These are phyloP conservation scores for Crambe crambe DNA, from an alignment of 37 sponge, comb jelly and placozoan genomes.

Conservation along the genomic window DNA sequence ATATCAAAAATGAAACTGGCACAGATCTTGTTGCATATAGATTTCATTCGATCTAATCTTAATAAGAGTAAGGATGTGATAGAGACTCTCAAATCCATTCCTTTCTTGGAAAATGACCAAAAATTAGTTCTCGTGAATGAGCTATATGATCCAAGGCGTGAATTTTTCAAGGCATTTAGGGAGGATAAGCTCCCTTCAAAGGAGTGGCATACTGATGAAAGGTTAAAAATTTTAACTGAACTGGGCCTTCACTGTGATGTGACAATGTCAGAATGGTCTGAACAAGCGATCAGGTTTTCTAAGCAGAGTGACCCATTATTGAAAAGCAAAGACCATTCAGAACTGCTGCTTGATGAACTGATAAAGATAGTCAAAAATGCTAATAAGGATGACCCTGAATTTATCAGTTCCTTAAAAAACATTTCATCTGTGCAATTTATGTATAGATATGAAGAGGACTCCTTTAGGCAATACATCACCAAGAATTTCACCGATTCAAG, in stretches of 20 bases:
- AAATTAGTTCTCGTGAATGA: conserved; percentile 8
- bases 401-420: background rate
- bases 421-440: conserved; percentile 30
- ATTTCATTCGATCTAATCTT: background rate
- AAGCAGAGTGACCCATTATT: too few species aligned
- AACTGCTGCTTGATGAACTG: conserved; percentile 8
- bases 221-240: conserved; percentile 12
- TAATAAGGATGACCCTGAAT: background rate
- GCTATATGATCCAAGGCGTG: conserved; percentile 37
- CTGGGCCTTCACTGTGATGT: conserved; percentile 32
- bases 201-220: conserved; percentile 21
- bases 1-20: background rate
- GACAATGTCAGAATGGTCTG: conserved; percentile 3
- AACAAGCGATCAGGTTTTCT: background rate
- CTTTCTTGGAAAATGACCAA: conserved; percentile 21
- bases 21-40: conserved; percentile 1
- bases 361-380: background rate
- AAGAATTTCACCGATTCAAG: too few species aligned
- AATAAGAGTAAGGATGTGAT: background rate
- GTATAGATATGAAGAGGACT: background rate
- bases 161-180: conserved; percentile 28
- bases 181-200: conserved; percentile 1
- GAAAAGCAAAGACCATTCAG: background rate
- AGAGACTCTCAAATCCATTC: conserved; percentile 10
- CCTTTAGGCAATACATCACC: background rate